Conservation (phyloP, 1,140 invertebrate species). For the Zeugodacus cucurbitae region DNA sequence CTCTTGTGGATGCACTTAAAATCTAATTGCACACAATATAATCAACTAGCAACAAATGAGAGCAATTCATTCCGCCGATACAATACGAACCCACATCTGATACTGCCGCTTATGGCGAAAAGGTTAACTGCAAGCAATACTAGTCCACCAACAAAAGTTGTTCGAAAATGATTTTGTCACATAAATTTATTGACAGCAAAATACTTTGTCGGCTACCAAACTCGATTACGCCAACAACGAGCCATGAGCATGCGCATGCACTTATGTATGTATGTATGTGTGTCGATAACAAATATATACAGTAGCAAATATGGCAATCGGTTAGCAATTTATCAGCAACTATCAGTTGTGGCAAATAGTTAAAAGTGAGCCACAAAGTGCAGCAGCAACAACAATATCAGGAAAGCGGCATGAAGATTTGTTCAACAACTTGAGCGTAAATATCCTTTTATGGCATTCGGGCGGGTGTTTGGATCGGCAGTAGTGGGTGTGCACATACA, state of each 20-base stretch:
- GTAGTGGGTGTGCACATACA: neutral
- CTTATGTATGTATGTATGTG: neutral
- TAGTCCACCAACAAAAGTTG: neutral
- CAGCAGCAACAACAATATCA: too few relatives aligned
- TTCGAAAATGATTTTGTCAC: slow-evolving; percentile 31
- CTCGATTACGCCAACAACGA: neutral
- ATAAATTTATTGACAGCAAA: slow-evolving; percentile 25
- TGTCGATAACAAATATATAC: neutral
- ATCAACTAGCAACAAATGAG: neutral
- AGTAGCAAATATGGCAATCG: slow-evolving; percentile 1
- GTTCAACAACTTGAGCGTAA: neutral
- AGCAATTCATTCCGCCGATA: neutral
- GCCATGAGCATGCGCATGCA: neutral
- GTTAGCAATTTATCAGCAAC: neutral
- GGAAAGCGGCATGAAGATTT: neutral
- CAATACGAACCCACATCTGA: neutral
- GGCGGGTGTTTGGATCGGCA: neutral
- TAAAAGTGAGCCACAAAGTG: neutral
- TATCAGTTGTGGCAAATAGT: slow-evolving; percentile 27
- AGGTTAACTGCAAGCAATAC: neutral
- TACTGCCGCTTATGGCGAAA: neutral
- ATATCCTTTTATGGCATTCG: neutral
- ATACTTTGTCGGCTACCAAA: neutral
- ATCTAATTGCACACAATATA: neutral
- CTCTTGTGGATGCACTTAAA: neutral